Base-by-base conservation (phyloP, 1,140 invertebrate species). In the Asobara japonica region DNA sequence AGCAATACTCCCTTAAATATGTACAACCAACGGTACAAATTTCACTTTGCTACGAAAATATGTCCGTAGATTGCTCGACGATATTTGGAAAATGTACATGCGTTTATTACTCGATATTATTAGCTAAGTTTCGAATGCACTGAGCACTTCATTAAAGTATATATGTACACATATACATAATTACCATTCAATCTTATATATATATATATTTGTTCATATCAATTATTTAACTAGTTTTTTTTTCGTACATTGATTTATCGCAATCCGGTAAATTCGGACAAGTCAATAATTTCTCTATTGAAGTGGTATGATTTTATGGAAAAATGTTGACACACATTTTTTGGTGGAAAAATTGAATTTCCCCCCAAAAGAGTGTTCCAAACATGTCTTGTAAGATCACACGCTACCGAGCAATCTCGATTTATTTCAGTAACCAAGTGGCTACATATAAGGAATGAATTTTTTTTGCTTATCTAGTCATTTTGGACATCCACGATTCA, bases 111-210 rank as follows among this genome's bases (percentile, higher is more conserved):
- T 8, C n/a, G 4, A 16, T 45, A 45, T 27, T 25, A 27, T 18
- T 60, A 25, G 13, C 27, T 60, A 27, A 27, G 22, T 60, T 60
- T 25, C 10, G 11, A 27, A 27, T 29, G 80, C 80, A 77, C 79
- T 79, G 22, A 73, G 78, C 80, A 75, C 81, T 62, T 70, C 13
- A 60, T 33, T 84, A 45, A 78, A 83, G 82, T 84, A 84, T 85
- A 83, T 85, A 84, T 85, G 78, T 84, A 85, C 82, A 86, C 83
- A 86, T 86, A 85, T 85, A 85, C 82, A 84, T 85, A 85, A 60
- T 78, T 81, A 82, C 78, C 83, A 84, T 85, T 75, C 80, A 84
- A 69, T 65, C 65, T 29, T 72, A 71, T 76, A 73, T 73, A 71
- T 73, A 74, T 79, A 65, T 69, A n/a, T n/a, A n/a, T 77, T 70